Percentiles rank a stretch among this genome's conserved stretches.
Evolutionary conservation across 2,797 vertebrate species (phyloP).

Genomic region (Oophaga sylvatica): DNA sequence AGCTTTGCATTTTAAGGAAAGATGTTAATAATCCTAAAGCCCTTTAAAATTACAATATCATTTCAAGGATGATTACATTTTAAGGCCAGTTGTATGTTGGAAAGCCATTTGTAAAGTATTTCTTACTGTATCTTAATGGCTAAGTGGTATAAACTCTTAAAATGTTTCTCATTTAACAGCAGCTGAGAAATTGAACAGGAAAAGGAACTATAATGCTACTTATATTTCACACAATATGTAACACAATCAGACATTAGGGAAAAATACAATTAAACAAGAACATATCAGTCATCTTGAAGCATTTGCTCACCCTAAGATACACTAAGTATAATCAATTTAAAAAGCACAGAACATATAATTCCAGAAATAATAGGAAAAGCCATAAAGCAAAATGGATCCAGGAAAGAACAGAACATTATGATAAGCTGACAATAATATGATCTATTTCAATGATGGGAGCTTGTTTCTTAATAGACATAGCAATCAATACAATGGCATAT

Average conservation of each 20-base stretch:
- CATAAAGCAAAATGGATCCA: background rate
- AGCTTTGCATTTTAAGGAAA: background rate
- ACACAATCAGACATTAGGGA: background rate
- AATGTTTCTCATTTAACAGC: conserved; percentile 1
- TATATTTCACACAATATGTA: conserved; percentile 21
- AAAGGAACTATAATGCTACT: background rate
- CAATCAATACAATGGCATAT: conserved; percentile 1
- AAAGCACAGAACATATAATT: conserved; percentile 13
- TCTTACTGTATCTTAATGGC: background rate
- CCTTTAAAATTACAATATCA: background rate
- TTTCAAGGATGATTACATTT: background rate
- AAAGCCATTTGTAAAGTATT: background rate
- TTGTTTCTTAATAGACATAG: background rate
- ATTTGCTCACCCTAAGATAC: background rate
- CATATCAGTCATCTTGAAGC: conserved; percentile 12
- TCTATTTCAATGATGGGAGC: background rate
- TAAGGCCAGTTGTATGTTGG: background rate
- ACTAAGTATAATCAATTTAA: conserved; percentile 12
- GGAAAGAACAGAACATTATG: background rate
- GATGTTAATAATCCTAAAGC: background rate
- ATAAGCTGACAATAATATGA: background rate
- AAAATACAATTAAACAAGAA: conserved; percentile 33
- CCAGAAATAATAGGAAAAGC: background rate
- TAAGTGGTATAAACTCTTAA: background rate
- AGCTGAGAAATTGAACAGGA: background rate